Percentiles rank a stretch among this genome's conserved stretches.
These are phyloP conservation scores for Enteromius thamalakanensis DNA, from an alignment of 2,797 vertebrate genomes.

Conservation along the genomic window DNA sequence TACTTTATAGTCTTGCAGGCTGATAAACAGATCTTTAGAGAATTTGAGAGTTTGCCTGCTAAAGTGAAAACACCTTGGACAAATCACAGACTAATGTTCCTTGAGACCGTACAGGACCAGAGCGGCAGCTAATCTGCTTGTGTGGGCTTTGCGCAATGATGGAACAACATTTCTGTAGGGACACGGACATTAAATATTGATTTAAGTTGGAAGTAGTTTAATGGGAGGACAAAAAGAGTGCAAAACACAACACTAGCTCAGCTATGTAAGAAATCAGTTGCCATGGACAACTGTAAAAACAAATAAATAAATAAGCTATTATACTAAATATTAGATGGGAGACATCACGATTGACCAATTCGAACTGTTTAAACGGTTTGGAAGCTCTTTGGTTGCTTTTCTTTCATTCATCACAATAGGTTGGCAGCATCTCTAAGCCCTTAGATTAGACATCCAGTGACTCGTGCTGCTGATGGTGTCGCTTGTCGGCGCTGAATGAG, in stretches of 20 bases:
- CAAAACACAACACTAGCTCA: neutral
- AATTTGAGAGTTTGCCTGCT: neutral
- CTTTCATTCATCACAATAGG: conserved; percentile 1
- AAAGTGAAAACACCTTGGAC: neutral
- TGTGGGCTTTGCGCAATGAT: neutral
- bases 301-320: neutral
- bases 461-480: conserved; percentile 24
- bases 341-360: neutral
- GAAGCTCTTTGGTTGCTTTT: neutral
- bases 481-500: conserved; percentile 28
- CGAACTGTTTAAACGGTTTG: neutral
- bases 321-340: neutral
- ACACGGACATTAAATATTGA: conserved; percentile 3
- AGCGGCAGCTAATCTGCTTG: conserved; percentile 1
- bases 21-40: conserved; percentile 23
- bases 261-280: conserved; percentile 20
- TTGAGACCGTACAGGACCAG: neutral
- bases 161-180: neutral
- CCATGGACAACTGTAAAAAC: neutral
- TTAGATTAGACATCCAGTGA: conserved; percentile 39
- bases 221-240: neutral
- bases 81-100: conserved; percentile 13
- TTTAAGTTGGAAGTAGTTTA: conserved; percentile 16
- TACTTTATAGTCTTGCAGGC: conserved; percentile 8
- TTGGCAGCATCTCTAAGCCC: conserved; percentile 10